phyloP scores from a whole-genome alignment of 2,888 invertebrate species.

The Minunthozetes semirufus region DNA sequence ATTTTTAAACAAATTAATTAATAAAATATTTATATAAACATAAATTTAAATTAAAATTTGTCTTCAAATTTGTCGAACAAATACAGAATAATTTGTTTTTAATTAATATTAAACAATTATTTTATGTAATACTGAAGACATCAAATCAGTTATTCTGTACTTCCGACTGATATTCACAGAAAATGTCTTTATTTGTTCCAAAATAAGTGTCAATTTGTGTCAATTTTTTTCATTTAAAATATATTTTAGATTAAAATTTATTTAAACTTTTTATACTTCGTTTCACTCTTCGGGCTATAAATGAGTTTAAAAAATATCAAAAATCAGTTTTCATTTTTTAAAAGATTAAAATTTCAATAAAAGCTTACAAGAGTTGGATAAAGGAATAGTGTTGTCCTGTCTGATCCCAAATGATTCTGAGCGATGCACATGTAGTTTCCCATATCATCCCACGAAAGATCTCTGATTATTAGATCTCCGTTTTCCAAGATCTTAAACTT shows the following conservation, averaged over 20 bases:
- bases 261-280: too few species aligned
- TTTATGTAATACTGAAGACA: neutral
- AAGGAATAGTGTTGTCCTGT: conserved; percentile 40
- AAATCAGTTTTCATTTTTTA: neutral
- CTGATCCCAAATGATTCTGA: conserved; percentile 41
- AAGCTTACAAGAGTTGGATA: conserved; percentile 42
- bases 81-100: too few species aligned
- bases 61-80: too few species aligned
- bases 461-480: conserved; percentile 67
- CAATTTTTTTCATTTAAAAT: neutral
- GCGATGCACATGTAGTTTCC: conserved; percentile 71
- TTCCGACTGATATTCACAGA: too few species aligned
- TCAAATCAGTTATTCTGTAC: too few species aligned
- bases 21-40: neutral
- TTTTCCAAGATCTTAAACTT: conserved; percentile 55
- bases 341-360: conserved; percentile 1
- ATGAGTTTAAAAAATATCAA: neutral
- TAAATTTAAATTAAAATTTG: too few species aligned
- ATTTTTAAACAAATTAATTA: neutral
- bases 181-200: neutral
- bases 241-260: neutral
- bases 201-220: neutral
- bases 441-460: conserved; percentile 71
- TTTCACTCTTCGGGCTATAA: neutral
- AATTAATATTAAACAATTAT: too few species aligned